Evolutionary conservation across 2,797 vertebrate species (phyloP).

Genomic region (Helarctos malayanus): DNA sequence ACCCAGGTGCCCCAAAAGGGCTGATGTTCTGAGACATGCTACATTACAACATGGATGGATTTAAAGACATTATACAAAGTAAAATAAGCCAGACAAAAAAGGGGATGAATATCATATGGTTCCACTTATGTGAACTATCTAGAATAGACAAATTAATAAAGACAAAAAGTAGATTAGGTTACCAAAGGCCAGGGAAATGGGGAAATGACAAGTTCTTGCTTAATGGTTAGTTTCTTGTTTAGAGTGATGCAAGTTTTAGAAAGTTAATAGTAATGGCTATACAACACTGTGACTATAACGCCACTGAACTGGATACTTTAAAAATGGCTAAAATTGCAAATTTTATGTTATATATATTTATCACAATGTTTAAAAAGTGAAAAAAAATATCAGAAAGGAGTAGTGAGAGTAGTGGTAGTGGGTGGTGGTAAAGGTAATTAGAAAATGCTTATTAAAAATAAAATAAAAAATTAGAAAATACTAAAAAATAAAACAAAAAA

Average conservation of each 20-base stretch:
- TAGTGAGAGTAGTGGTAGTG: background rate
- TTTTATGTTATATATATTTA: background rate
- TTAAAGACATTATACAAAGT: background rate
- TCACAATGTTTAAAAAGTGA: background rate
- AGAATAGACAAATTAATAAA: background rate
- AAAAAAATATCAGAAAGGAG: background rate
- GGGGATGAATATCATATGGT: background rate
- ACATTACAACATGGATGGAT: background rate
- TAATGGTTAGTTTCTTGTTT: background rate
- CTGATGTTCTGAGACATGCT: background rate
- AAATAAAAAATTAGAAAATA: background rate
- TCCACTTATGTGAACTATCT: background rate
- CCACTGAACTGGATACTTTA: background rate
- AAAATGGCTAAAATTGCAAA: slow-evolving; percentile 2
- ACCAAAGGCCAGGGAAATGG: background rate
- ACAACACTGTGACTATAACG: background rate
- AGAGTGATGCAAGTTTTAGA: background rate
- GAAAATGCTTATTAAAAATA: background rate
- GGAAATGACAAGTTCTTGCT: background rate
- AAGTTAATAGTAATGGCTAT: background rate
- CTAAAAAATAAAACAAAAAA: background rate
- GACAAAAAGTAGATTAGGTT: background rate
- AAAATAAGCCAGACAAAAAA: background rate
- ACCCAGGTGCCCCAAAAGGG: background rate
- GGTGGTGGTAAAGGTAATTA: background rate